phyloP scores from a whole-genome alignment of 2,888 invertebrate genomes.

The Trypoxylon attenuatum region DNA sequence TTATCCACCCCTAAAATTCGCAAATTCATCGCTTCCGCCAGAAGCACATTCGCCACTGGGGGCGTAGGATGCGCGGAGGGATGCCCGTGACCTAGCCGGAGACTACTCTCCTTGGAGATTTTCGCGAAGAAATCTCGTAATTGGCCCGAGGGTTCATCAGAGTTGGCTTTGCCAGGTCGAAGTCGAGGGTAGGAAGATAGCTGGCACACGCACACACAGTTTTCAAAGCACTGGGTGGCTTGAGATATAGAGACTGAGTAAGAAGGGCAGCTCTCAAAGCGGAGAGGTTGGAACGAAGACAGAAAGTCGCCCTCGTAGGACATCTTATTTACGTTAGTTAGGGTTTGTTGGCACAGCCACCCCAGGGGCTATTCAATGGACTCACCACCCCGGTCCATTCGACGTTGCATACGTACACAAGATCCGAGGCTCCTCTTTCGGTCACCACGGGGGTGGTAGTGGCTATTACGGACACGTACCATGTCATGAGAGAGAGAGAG shows the following conservation, averaged over 20 bases:
- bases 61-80: neutral
- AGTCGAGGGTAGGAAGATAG: slow-evolving; percentile 12
- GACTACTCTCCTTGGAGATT: slow-evolving; percentile 10
- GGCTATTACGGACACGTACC: neutral
- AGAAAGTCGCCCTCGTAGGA: slow-evolving; percentile 53
- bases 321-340: slow-evolving; percentile 75
- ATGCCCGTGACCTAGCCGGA: neutral
- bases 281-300: neutral
- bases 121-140: slow-evolving; percentile 54
- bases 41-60: neutral
- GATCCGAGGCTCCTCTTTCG: slow-evolving; percentile 9
- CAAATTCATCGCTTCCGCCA: slow-evolving; percentile 48
- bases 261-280: neutral
- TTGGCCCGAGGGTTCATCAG: slow-evolving; percentile 63
- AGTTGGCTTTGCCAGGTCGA: slow-evolving; percentile 40
- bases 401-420: slow-evolving; percentile 5
- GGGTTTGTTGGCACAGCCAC: slow-evolving; percentile 72
- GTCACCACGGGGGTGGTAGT: neutral
- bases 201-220: neutral
- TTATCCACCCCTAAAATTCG: slow-evolving; percentile 33
- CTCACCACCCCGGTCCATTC: slow-evolving; percentile 27
- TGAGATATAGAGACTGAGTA: slow-evolving; percentile 1
- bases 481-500: too few relatives aligned
- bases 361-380: slow-evolving; percentile 66
- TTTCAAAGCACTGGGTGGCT: slow-evolving; percentile 5